phyloP scores from a whole-genome alignment of 2,797 vertebrate species.

The Cuniculus paca region DNA sequence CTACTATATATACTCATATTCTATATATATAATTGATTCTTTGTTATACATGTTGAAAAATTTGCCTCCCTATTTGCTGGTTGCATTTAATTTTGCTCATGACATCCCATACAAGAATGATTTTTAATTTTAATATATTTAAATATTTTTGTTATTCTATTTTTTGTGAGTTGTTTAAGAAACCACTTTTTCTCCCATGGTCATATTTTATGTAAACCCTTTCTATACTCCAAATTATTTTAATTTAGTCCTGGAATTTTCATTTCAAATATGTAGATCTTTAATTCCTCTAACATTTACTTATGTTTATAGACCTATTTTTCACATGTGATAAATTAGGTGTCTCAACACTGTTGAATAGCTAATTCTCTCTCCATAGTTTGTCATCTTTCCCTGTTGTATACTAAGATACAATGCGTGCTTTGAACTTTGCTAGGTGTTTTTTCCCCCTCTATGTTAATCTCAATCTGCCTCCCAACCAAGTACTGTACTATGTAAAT shows the following conservation, averaged over 20 bases:
- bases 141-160: not conserved
- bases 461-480: not conserved
- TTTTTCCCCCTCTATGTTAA: not conserved
- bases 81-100: not conserved
- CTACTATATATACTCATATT: not conserved
- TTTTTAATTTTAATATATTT: not conserved
- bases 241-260: not conserved
- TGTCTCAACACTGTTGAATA: not conserved
- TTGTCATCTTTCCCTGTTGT: not conserved
- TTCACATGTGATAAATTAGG: not conserved
- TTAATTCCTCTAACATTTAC: not conserved
- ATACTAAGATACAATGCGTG: not conserved
- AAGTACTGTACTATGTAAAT: not conserved
- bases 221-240: not conserved
- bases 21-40: not conserved
- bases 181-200: not conserved
- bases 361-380: not conserved
- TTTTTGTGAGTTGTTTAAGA: constrained; percentile 30
- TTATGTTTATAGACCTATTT: not conserved
- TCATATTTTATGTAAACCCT: not conserved
- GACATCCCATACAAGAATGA: not conserved
- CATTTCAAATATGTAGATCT: not conserved
- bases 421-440: not conserved
- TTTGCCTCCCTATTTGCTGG: not conserved
- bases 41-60: not conserved